Evolutionary conservation across 2,888 invertebrate species (phyloP).

Genomic region (Aleiodes testaceus): DNA sequence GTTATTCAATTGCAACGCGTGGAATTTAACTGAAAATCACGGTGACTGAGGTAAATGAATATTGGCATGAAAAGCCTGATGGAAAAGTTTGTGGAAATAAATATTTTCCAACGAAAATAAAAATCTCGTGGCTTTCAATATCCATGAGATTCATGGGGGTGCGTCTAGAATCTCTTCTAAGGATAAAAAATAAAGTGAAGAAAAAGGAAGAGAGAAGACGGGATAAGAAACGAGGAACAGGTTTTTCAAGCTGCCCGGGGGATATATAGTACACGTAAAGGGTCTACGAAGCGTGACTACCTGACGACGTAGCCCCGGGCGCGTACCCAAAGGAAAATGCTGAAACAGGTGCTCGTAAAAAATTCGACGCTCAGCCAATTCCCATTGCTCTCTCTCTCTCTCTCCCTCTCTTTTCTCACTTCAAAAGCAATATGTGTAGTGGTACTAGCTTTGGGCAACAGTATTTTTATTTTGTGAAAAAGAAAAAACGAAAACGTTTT

Average conservation of each 20-base stretch:
- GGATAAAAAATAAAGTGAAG: background rate
- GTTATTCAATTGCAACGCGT: too few species aligned
- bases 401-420: constrained; percentile 18
- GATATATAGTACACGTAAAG: constrained; percentile 54
- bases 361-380: constrained; percentile 38
- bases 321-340: constrained; percentile 62
- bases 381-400: constrained; percentile 22
- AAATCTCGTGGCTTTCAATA: background rate
- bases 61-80: too few species aligned
- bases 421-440: constrained; percentile 28
- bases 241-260: constrained; percentile 62
- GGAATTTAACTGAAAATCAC: too few species aligned
- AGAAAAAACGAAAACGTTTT: background rate
- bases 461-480: background rate
- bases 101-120: background rate
- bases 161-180: constrained; percentile 24
- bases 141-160: constrained; percentile 3
- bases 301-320: constrained; percentile 62
- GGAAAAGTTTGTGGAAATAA: too few species aligned
- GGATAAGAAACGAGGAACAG: constrained; percentile 58
- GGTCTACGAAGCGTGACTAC: constrained; percentile 64
- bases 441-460: constrained; percentile 24
- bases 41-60: too few species aligned
- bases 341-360: constrained; percentile 64
- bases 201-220: constrained; percentile 18